These are phyloP conservation scores for Brachyptera risi DNA, from an alignment of 2,888 invertebrate genomes.

Conservation along the genomic window DNA sequence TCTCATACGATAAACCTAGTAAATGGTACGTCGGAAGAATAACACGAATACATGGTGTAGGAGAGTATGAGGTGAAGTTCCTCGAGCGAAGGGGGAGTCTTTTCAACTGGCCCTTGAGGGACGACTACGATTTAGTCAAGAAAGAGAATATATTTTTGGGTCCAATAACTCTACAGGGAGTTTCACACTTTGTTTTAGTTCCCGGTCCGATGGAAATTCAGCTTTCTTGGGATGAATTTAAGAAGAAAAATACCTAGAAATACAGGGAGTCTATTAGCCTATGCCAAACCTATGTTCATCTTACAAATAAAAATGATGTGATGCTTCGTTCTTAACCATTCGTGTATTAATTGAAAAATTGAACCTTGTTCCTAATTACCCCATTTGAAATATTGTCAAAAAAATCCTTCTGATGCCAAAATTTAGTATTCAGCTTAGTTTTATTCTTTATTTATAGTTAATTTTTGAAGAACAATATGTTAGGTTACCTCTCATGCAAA, in stretches of 20 bases:
- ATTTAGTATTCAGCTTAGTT: background rate
- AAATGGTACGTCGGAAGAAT: background rate
- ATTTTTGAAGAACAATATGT: background rate
- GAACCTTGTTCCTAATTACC: background rate
- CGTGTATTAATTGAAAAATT: background rate
- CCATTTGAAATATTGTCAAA: background rate
- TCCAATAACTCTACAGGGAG: background rate
- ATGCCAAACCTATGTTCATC: background rate
- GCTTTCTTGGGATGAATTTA: background rate
- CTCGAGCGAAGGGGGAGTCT: background rate
- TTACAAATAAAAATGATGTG: background rate
- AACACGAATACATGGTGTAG: background rate
- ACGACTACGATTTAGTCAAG: background rate
- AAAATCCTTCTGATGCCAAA: background rate
- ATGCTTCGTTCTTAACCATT: background rate
- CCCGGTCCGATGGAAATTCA: background rate
- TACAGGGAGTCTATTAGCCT: background rate
- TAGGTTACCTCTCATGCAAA: too few species aligned
- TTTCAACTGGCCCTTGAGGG: background rate
- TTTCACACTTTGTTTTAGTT: background rate
- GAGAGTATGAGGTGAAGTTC: background rate
- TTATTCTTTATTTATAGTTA: background rate
- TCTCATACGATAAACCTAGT: background rate
- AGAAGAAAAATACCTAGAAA: background rate
- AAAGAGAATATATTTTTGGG: background rate